Evolutionary conservation across 2,113 vertebrate genomes (phyloP).

Genomic region (Hyperoodon ampullatus): DNA sequence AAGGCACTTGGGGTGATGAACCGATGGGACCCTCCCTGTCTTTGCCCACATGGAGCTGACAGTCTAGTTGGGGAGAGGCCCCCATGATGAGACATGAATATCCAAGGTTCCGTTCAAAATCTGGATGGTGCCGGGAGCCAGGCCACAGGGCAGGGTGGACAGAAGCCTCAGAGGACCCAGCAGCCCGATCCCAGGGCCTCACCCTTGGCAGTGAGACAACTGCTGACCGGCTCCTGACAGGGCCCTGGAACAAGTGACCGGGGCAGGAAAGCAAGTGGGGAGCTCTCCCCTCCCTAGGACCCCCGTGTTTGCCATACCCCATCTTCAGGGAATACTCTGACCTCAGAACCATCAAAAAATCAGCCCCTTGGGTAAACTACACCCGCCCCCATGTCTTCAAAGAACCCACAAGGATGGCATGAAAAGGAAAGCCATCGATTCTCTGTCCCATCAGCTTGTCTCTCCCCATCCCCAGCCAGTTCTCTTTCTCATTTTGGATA

Average conservation of each 20-base stretch:
- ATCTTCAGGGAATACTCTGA: background rate
- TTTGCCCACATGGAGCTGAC: background rate
- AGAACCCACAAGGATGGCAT: background rate
- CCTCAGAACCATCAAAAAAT: background rate
- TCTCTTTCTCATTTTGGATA: background rate
- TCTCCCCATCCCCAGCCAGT: too few relatives aligned
- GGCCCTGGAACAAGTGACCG: background rate
- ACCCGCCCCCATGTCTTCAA: accelerated
- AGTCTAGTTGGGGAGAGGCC: accelerated
- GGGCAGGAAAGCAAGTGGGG: accelerated
- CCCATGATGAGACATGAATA: accelerated
- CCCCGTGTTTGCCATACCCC: accelerated
- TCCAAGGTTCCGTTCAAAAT: too few relatives aligned
- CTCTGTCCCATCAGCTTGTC: too few relatives aligned
- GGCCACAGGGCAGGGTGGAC: background rate
- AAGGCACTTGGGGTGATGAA: accelerated
- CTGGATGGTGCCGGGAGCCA: background rate
- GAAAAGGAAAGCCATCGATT: background rate
- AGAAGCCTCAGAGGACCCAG: background rate
- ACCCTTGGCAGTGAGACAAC: background rate
- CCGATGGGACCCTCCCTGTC: accelerated
- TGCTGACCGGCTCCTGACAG: accelerated
- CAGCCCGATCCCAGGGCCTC: too few relatives aligned
- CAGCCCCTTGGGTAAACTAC: background rate
- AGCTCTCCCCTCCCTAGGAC: background rate